Percentiles rank a stretch among this genome's conserved stretches.
Evolutionary conservation across 2,113 vertebrate genomes (phyloP).

Genomic region (Laticauda laticaudata): DNA sequence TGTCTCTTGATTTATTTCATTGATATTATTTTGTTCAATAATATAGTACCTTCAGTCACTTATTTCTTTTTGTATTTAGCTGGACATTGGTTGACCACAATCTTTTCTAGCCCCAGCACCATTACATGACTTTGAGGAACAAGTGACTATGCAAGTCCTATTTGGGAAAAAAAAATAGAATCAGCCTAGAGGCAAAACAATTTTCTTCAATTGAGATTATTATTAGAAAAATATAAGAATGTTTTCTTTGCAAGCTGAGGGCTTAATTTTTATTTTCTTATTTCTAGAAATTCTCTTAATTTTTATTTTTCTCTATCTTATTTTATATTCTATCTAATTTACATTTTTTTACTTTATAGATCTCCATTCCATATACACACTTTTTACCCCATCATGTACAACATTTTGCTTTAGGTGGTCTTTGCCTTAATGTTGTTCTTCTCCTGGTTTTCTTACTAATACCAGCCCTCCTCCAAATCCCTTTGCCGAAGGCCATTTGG

Average conservation of each 20-base stretch:
- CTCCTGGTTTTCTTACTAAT: neutral
- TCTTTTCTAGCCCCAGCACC: neutral
- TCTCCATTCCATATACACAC: neutral
- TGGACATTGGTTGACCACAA: neutral
- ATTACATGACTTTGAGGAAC: neutral
- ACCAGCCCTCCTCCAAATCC: neutral
- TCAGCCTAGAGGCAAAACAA: neutral
- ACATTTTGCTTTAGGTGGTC: neutral
- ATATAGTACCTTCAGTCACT: neutral
- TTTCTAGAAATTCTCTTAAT: neutral
- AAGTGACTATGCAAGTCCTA: neutral
- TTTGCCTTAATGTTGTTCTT: neutral
- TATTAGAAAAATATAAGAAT: neutral
- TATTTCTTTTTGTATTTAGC: neutral
- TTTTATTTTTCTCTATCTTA: neutral
- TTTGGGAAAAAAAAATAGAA: neutral
- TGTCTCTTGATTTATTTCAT: neutral
- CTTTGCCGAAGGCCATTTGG: neutral
- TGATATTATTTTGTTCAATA: neutral
- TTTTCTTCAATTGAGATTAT: neutral
- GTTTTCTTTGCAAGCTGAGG: neutral
- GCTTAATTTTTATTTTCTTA: neutral
- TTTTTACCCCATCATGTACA: neutral
- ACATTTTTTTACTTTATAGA: neutral
- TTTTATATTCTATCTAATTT: neutral